Base-by-base conservation (phyloP, 2,113 vertebrate genomes). In the Xiphias gladius region DNA sequence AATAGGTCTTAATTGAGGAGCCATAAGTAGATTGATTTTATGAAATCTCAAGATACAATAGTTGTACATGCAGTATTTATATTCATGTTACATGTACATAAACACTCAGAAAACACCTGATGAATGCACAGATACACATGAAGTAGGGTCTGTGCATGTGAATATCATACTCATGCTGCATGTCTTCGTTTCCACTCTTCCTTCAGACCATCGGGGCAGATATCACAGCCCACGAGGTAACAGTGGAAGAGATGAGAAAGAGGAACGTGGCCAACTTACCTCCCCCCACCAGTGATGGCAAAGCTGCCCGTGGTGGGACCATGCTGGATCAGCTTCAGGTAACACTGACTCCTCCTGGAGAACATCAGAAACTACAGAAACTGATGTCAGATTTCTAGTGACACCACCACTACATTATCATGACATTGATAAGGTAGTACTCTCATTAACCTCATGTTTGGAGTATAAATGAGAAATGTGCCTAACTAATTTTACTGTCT, bases 271-370 rank as follows among this genome's bases (percentile, higher is more conserved):
- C 94, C 11, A 92, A 95, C 48, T 84, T 96, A 54, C 94, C 95
- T 30, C 92, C 94, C 0, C 58, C 94, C 1, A 91, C 95, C 39
- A 73, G 95, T 2, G 97, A 99, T 12, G 95, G 95, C 80, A 96
- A 97, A 86, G 81, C 93, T 6, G 68, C 91, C 2, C 95, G 96
- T 59, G 95, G 96, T 83, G 97, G 96, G 43, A 96, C 96, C 80
- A 96, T 96, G 90, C 85, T 97, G 93, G 98, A 99, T 82, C 94
- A 95, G 54, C 89, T 99, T 22, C 98, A 99, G 98, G 98, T 99
- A 94, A 92, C 82, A 84, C 79, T 93, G 93, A 72, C 90, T 46
- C 65, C 94, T 85, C 22, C 76, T 93, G 92, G 91, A 50, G 14
- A 76, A 57, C n/a, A 26, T 13, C 0, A 3, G 46, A 17, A 82